Evolutionary conservation across 2,888 invertebrate genomes (phyloP).

Genomic region (Acronicta leporina): DNA sequence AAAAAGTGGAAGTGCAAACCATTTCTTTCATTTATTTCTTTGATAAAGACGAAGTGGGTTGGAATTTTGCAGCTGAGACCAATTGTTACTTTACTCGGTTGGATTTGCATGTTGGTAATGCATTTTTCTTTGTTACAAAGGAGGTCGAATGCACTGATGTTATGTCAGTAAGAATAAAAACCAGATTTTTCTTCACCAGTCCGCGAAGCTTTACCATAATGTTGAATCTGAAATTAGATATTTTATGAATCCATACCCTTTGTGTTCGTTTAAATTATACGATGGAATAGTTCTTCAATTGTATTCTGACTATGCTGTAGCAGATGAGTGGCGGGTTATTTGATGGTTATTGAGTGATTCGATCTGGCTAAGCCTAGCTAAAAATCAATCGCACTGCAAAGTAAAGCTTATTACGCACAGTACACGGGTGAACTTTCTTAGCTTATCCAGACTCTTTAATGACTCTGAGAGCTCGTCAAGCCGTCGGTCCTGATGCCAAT

Average conservation of each 20-base stretch:
- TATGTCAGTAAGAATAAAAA: conserved; percentile 63
- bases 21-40: conserved; percentile 78
- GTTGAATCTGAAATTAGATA: conserved; percentile 35
- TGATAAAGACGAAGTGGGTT: conserved; percentile 73
- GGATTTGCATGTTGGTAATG: conserved; percentile 74
- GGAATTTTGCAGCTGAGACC: conserved; percentile 77
- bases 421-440: too few species aligned
- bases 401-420: too few species aligned
- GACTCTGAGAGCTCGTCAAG: too few species aligned
- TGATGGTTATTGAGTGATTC: too few species aligned
- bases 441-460: too few species aligned
- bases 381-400: too few species aligned
- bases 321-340: too few species aligned
- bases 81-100: conserved; percentile 76
- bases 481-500: too few species aligned
- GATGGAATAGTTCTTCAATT: conserved; percentile 8
- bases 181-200: conserved; percentile 38
- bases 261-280: conserved; percentile 10
- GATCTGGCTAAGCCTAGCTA: too few species aligned
- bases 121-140: conserved; percentile 72
- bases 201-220: conserved; percentile 31
- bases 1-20: conserved; percentile 62
- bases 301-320: neutral
- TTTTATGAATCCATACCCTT: conserved; percentile 20
- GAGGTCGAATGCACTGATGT: conserved; percentile 63